Evolutionary conservation across 2,888 invertebrate genomes (phyloP), one percentile per base, ranked within the genome.

Genomic region (Cephus spinipes): DNA sequence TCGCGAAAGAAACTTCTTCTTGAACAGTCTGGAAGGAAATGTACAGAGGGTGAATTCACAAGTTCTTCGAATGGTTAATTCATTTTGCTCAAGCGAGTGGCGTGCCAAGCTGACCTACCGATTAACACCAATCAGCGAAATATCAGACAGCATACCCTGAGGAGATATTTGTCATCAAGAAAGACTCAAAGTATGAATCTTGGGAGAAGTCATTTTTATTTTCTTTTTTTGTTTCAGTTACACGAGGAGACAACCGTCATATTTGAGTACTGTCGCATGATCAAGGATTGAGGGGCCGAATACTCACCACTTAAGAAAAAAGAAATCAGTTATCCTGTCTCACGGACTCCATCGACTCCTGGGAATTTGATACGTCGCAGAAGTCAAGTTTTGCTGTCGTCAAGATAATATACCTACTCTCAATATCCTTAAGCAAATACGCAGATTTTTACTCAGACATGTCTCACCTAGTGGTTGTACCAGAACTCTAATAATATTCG

Each of bases 71-170:
- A 69, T 36, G 69, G 32, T 78, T 73, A 55, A 69, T 40, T 77
- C 73, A 76, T 80, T 79, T 68, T 35, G 36, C 40, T 69, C 55
- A 84, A 83, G 76, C 81, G 83, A 83, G 77, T 81, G 80, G 85
- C 84, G 81, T 81, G 79, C 77, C 75, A 34, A 75, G 74, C 81
- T 87, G 89, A 89, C 89, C 89, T 84, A 81, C 83, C 84, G 85
- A 87, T 89, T 89, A 87, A 89, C 89, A 86, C 83, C 86, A 87
- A 89, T 89, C 87, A 88, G 81, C 83, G 82, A 83, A 83, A 80
- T 82, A 82, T 79, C 82, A 83, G 79, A 78, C 83, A 23, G 33
- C 79, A 78, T 77, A 79, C 81, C 73, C 68, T 74, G 73, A 79
- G 75, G 79, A 81, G 71, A 71, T 15, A 71, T 31, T 6, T 33